phyloP scores from a whole-genome alignment of 92 coral and sea anemone species.

The Chrysogorgia sp. region DNA sequence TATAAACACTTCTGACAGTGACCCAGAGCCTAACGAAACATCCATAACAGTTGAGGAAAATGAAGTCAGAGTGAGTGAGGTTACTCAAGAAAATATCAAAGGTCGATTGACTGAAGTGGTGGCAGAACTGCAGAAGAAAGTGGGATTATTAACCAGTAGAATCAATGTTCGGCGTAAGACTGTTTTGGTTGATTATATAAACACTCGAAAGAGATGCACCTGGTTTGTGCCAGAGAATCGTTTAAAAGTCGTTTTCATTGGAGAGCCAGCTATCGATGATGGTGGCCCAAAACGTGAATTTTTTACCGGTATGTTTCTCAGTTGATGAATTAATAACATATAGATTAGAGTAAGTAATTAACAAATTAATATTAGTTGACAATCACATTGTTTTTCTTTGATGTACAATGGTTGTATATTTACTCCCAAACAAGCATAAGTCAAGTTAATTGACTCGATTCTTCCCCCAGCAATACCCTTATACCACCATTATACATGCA shows the following conservation, averaged over 20 bases:
- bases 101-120: conserved; percentile 8
- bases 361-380: background rate
- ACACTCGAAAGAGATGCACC: conserved; percentile 16
- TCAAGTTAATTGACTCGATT: background rate
- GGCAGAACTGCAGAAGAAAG: conserved; percentile 13
- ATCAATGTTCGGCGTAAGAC: conserved; percentile 30
- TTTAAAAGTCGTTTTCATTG: conserved; percentile 22
- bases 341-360: too few relatives aligned
- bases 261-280: too few relatives aligned
- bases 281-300: conserved; percentile 36
- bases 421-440: background rate
- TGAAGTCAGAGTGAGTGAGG: conserved; percentile 1
- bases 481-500: too few relatives aligned
- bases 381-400: background rate
- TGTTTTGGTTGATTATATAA: conserved; percentile 18
- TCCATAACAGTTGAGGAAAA: background rate
- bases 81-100: conserved; percentile 4
- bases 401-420: too few relatives aligned
- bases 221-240: conserved; percentile 25
- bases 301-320: conserved; percentile 17
- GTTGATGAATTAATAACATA: too few relatives aligned
- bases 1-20: background rate
- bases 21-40: conserved; percentile 7
- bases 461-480: too few relatives aligned
- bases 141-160: conserved; percentile 27